Evolutionary conservation across 2,797 vertebrate species (phyloP).

Genomic region (Pachyuromys duprasi): DNA sequence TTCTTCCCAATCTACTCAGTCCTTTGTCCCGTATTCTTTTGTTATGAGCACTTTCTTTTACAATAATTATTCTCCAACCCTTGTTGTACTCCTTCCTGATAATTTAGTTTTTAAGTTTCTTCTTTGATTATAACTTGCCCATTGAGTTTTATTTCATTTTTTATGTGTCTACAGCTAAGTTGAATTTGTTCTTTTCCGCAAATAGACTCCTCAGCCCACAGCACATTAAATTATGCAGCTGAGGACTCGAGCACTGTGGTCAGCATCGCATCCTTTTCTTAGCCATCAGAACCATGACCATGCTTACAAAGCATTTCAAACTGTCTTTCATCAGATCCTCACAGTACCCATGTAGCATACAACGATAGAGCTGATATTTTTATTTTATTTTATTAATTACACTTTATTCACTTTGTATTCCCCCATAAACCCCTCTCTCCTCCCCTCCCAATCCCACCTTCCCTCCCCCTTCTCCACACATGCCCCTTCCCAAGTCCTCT

Average conservation of each 20-base stretch:
- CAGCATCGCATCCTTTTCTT: neutral
- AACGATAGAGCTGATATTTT: neutral
- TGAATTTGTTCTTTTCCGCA: neutral
- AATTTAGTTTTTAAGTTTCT: neutral
- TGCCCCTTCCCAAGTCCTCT: too few species aligned
- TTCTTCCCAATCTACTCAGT: neutral
- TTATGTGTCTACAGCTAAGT: neutral
- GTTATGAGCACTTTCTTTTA: neutral
- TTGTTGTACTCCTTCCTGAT: neutral
- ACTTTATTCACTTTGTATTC: too few species aligned
- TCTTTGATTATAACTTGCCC: neutral
- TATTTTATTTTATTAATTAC: too few species aligned
- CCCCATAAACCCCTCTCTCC: too few species aligned
- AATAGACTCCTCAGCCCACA: neutral
- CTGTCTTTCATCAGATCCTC: neutral
- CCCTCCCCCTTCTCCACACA: too few species aligned
- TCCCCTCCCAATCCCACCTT: too few species aligned
- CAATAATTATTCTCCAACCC: neutral
- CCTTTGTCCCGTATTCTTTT: neutral
- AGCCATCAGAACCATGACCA: neutral
- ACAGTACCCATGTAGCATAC: neutral
- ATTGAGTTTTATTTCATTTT: neutral
- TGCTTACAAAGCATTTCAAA: neutral
- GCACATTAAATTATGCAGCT: neutral
- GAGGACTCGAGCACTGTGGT: neutral